Percentiles rank a stretch among this genome's conserved stretches.
phyloP scores from a whole-genome alignment of 2,797 vertebrate species.

The Nyctibius grandis region DNA sequence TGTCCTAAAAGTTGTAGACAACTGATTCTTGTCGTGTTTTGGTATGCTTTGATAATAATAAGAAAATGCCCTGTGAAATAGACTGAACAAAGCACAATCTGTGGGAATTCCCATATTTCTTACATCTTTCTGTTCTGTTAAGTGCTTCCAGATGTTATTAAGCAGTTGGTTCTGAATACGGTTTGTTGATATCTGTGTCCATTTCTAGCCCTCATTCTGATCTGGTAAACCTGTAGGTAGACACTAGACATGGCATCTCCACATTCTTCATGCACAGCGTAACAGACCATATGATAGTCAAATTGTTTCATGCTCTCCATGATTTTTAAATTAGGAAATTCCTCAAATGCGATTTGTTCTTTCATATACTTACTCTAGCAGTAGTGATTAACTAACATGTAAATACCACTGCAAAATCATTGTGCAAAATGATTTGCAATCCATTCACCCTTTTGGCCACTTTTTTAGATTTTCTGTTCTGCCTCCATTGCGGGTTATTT shows the following conservation, averaged over 20 bases:
- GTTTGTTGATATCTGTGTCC: not conserved
- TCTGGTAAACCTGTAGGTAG: not conserved
- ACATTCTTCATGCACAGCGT: not conserved
- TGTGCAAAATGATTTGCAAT: not conserved
- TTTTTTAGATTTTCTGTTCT: not conserved
- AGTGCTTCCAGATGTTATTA: not conserved
- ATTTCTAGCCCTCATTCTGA: not conserved
- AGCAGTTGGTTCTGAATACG: not conserved
- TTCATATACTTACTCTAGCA: not conserved
- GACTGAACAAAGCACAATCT: not conserved
- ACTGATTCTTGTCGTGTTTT: not conserved
- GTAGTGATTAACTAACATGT: not conserved
- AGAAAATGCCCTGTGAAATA: not conserved
- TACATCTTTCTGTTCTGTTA: not conserved
- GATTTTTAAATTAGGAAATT: not conserved
- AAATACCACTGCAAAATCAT: not conserved
- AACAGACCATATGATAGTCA: not conserved
- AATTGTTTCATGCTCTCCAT: not conserved
- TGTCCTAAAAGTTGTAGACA: not conserved
- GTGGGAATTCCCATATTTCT: not conserved
- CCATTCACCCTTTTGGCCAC: not conserved
- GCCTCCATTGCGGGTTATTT: not conserved
- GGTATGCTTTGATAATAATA: not conserved
- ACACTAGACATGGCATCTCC: not conserved
- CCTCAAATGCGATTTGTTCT: not conserved